A percentile compares a stretch with the other conserved stretches of the same genome.
Evolutionary conservation across 2,888 invertebrate genomes (phyloP).

Genomic region (Pyrrhia umbra): DNA sequence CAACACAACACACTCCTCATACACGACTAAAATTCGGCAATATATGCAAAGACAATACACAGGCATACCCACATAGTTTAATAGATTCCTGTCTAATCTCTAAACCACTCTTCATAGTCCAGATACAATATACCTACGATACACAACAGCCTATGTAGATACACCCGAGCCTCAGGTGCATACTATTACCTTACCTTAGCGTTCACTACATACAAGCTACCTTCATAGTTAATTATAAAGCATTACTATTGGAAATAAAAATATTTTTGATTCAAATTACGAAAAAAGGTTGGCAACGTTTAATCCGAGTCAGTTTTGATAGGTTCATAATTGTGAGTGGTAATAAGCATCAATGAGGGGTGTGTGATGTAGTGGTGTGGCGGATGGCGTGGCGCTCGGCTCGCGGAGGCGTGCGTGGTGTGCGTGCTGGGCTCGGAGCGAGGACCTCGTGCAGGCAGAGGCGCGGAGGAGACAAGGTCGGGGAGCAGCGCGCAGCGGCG

Average conservation of each 20-base stretch:
- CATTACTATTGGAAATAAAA: not conserved
- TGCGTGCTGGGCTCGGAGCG: slow-evolving; percentile 59
- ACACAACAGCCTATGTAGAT: not conserved
- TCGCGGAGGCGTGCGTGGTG: slow-evolving; percentile 29
- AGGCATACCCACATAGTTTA: slow-evolving; percentile 2
- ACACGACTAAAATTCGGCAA: slow-evolving; percentile 19
- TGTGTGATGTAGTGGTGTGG: slow-evolving; percentile 49
- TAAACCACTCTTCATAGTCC: not conserved
- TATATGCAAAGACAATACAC: slow-evolving; percentile 27
- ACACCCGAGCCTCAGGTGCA: slow-evolving; percentile 8
- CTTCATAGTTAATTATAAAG: not conserved
- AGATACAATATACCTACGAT: slow-evolving; percentile 6
- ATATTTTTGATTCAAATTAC: too few species aligned
- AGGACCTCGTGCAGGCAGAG: slow-evolving; percentile 68
- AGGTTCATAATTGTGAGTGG: slow-evolving; percentile 35
- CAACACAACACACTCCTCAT: slow-evolving; percentile 72
- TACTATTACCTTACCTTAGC: not conserved
- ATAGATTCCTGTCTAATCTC: not conserved
- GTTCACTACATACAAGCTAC: not conserved
- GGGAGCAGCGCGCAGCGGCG: slow-evolving; percentile 62
- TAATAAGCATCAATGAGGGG: slow-evolving; percentile 64
- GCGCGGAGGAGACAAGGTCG: slow-evolving; percentile 71
- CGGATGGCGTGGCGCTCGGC: slow-evolving; percentile 32
- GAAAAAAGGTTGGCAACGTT: not conserved
- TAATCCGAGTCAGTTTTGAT: slow-evolving; percentile 11